Base-by-base conservation (phyloP, 1,140 invertebrate species). In the Leptonema lineaticorne region DNA sequence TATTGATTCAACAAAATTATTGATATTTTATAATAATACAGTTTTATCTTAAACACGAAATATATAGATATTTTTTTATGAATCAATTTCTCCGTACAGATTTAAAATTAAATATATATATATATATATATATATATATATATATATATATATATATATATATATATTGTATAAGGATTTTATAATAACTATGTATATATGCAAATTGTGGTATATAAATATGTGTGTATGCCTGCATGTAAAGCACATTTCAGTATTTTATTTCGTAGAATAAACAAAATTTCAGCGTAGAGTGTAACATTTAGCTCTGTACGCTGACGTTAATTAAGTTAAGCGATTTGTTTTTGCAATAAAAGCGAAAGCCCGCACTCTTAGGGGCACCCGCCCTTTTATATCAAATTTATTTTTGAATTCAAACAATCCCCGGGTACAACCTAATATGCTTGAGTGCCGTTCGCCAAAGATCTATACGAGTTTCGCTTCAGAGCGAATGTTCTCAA, bases 331-430 rank as follows among this genome's bases (percentile, higher is more conserved):
- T 53, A 53, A 53, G 29, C 63, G 66, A 53, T 63, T 68, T 65
- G 67, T 71, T 64, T 65, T 57, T 14, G 67, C 45, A 69, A 66
- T 66, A 71, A 69, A 66, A 59, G 57, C 46, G 29, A 71, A 69
- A 65, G 28, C 67, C 60, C 50, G 30, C 67, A 62, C 22, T 57
- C 50, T 46, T 56, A 14, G 50, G 50, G 50, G 22, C 22, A n/a
- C 37, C 27, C 50, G 50, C 30, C 41, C 22, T 68, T 68, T 69
- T 71, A 29, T 62, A 71, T 71, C 64, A 68, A 67, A 68, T 71
- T 71, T 69, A 64, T 71, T 68, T 67, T 71, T 50, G 64, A 69
- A 71, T 66, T 48, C 70, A 71, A 68, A 71, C 67, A 71, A 71
- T 71, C 64, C 64, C 57, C 69, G 41, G n/a, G 22, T 45, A 28